Percentiles rank a stretch among this genome's conserved stretches.
These are phyloP conservation scores for Sphenodon punctatus DNA, from an alignment of 2,797 vertebrate genomes.

Conservation along the genomic window DNA sequence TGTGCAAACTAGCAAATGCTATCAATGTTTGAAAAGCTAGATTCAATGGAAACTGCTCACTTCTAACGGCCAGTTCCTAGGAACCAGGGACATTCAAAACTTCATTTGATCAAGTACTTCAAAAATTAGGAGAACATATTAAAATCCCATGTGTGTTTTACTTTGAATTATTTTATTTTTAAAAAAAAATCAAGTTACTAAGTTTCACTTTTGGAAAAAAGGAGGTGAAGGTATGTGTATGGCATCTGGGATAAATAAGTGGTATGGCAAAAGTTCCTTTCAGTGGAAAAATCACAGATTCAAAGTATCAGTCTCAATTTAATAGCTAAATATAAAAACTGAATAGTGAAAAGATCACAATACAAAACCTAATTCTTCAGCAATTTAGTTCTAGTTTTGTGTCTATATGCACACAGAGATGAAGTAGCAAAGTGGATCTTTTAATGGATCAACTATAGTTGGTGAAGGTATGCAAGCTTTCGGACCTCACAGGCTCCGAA, in stretches of 20 bases:
- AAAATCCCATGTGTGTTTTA: not conserved
- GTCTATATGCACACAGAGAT: not conserved
- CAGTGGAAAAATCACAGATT: not conserved
- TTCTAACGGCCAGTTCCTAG: constrained; percentile 1
- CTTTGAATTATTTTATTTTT: not conserved
- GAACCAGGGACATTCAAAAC: not conserved
- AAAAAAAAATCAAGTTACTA: not conserved
- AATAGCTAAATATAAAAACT: constrained; percentile 7
- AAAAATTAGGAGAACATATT: constrained; percentile 15
- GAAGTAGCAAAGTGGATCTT: too few relatives aligned
- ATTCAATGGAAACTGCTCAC: not conserved
- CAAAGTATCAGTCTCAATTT: not conserved
- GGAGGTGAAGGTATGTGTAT: constrained; percentile 1
- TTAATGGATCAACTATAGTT: too few relatives aligned
- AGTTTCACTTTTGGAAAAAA: constrained; percentile 6
- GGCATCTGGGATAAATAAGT: constrained; percentile 32
- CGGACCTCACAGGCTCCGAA: too few relatives aligned
- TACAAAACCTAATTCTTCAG: not conserved
- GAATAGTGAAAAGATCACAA: not conserved
- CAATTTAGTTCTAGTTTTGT: constrained; percentile 4
- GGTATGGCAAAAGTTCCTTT: not conserved
- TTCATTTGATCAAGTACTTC: constrained; percentile 36
- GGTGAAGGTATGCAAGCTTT: too few relatives aligned
- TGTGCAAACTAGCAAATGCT: constrained; percentile 20
- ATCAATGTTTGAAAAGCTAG: not conserved